These are phyloP conservation scores for Polyommatus iphigenia DNA, from an alignment of 2,888 invertebrate species.

Conservation along the genomic window DNA sequence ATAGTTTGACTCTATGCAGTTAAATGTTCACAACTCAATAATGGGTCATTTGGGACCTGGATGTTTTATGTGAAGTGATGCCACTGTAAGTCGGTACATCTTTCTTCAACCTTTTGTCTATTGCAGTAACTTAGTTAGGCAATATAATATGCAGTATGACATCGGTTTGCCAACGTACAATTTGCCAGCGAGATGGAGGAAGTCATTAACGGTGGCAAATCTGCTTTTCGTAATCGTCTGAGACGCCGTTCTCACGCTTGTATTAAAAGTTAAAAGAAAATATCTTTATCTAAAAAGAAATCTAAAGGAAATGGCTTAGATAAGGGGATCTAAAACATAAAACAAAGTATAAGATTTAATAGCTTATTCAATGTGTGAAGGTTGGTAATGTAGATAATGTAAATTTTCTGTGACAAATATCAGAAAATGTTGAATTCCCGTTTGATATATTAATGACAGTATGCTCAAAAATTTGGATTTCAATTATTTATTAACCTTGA, in stretches of 20 bases:
- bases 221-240: slow-evolving; percentile 42
- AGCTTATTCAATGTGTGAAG: not conserved
- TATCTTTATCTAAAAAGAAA: not conserved
- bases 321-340: not conserved
- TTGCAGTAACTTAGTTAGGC: slow-evolving; percentile 19
- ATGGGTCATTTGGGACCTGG: too few species aligned
- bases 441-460: too few species aligned
- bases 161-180: slow-evolving; percentile 31
- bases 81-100: not conserved
- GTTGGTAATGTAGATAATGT: too few species aligned
- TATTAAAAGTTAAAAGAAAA: not conserved
- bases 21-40: too few species aligned
- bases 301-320: not conserved
- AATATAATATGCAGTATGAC: slow-evolving; percentile 27
- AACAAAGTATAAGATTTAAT: not conserved
- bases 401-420: too few species aligned
- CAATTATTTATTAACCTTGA: too few species aligned
- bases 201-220: slow-evolving; percentile 52
- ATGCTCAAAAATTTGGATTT: too few species aligned
- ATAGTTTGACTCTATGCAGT: too few species aligned
- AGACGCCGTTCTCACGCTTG: slow-evolving; percentile 19
- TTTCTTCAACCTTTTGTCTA: not conserved
- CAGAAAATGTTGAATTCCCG: too few species aligned
- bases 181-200: slow-evolving; percentile 46
- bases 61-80: not conserved